Percentiles rank a stretch among this genome's conserved stretches.
phyloP scores from a whole-genome alignment of 2,113 vertebrate species.

The Campylomormyrus numenius region DNA sequence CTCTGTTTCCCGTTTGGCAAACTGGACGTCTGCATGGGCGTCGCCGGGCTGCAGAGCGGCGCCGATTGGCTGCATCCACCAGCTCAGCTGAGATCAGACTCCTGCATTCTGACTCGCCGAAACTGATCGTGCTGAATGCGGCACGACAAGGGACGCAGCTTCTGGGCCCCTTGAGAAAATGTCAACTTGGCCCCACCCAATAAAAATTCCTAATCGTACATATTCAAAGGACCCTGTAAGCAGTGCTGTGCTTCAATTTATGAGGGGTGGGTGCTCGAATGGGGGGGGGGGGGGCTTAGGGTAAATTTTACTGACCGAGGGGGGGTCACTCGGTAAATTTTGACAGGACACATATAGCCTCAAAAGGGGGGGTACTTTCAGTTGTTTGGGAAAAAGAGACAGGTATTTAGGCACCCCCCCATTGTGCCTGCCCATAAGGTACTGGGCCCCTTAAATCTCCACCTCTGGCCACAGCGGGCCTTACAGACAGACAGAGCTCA shows the following conservation, averaged over 20 bases:
- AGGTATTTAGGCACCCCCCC: background rate
- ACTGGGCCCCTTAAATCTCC: background rate
- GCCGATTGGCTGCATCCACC: background rate
- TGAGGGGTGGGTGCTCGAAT: background rate
- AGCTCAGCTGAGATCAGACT: background rate
- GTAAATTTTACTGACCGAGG: background rate
- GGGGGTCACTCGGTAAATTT: background rate
- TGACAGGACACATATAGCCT: background rate
- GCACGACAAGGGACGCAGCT: background rate
- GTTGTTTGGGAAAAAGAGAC: background rate
- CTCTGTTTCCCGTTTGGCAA: background rate
- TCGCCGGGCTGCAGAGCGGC: background rate
- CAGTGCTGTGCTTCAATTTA: background rate
- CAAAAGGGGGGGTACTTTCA: background rate
- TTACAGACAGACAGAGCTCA: background rate
- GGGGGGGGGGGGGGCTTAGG: background rate
- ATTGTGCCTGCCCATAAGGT: background rate
- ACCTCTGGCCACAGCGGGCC: background rate
- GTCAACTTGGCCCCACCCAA: background rate
- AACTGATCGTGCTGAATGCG: background rate
- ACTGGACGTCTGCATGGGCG: background rate
- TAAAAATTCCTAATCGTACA: background rate
- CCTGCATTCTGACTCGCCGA: background rate
- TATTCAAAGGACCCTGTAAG: background rate
- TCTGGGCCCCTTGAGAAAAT: background rate